Conservation (phyloP, 2,888 invertebrate species). For the Mystacides longicornis region DNA sequence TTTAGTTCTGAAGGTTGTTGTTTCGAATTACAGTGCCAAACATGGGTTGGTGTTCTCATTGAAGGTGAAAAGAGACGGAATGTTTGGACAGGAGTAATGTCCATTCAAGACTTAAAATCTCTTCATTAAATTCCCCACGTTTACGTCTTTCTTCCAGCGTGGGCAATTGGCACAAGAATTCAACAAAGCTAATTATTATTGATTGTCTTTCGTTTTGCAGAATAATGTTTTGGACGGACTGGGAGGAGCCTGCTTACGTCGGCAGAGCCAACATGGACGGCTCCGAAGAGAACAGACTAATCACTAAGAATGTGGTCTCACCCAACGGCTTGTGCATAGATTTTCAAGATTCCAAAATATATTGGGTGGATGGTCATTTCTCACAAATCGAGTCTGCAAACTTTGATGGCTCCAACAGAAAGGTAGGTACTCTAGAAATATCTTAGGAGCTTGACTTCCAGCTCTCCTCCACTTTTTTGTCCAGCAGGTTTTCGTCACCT, state of each 20-base stretch:
- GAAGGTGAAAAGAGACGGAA: too few relatives aligned
- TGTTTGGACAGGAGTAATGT: too few relatives aligned
- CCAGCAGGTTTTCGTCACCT: background rate
- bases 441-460: too few relatives aligned
- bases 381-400: constrained; percentile 52
- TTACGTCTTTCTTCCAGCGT: too few relatives aligned
- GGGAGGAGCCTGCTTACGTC: constrained; percentile 68
- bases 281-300: constrained; percentile 49
- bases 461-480: too few relatives aligned
- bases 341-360: constrained; percentile 67
- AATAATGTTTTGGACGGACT: constrained; percentile 88
- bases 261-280: constrained; percentile 85
- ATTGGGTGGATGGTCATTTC: constrained; percentile 77
- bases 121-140: too few relatives aligned
- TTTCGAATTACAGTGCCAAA: too few relatives aligned
- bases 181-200: background rate
- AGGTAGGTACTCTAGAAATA: too few relatives aligned
- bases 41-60: too few relatives aligned
- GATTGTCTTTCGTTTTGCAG: constrained; percentile 38
- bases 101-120: too few relatives aligned
- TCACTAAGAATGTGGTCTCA: constrained; percentile 60
- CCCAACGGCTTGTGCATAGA: constrained; percentile 86
- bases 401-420: constrained; percentile 59
- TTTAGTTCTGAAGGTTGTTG: too few relatives aligned
- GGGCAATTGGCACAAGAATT: too few relatives aligned